Conservation (phyloP, 2,888 invertebrate species). For the Laspeyria flexula region DNA sequence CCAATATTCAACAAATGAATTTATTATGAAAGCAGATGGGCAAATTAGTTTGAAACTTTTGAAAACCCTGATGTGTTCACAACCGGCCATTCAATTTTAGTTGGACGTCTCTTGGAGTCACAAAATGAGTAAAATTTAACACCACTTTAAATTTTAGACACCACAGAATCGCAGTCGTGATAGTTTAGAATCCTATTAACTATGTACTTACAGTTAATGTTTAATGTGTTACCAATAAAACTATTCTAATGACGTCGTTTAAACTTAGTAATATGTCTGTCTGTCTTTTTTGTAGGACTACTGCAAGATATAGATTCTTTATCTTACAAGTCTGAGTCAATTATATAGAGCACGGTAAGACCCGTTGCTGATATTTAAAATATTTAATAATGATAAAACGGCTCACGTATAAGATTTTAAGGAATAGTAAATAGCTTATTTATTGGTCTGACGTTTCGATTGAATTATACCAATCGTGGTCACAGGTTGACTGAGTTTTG, state of each 20-base stretch:
- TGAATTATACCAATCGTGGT: too few relatives aligned
- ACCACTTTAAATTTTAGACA: conserved; percentile 42
- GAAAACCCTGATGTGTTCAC: conserved; percentile 47
- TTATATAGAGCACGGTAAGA: too few relatives aligned
- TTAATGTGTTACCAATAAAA: conserved; percentile 32
- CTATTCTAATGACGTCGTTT: conserved; percentile 25
- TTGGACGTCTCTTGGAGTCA: conserved; percentile 36
- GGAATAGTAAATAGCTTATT: too few relatives aligned
- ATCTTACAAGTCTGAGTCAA: too few relatives aligned
- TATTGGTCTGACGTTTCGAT: too few relatives aligned
- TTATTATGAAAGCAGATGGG: conserved; percentile 42
- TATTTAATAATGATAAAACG: too few relatives aligned
- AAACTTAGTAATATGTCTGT: background rate
- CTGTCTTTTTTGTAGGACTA: too few relatives aligned
- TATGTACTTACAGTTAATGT: conserved; percentile 38
- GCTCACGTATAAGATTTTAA: too few relatives aligned
- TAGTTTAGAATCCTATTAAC: conserved; percentile 34
- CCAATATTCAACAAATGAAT: conserved; percentile 28
- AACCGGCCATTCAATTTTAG: conserved; percentile 47
- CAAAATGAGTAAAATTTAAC: conserved; percentile 49
- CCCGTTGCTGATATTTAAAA: too few relatives aligned
- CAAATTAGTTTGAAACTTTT: conserved; percentile 56
- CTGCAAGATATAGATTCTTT: too few relatives aligned
- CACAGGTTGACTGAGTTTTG: too few relatives aligned
- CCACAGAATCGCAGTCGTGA: conserved; percentile 34